Evolutionary conservation across 2,113 vertebrate genomes (phyloP).

Genomic region (Microtus oregoni): DNA sequence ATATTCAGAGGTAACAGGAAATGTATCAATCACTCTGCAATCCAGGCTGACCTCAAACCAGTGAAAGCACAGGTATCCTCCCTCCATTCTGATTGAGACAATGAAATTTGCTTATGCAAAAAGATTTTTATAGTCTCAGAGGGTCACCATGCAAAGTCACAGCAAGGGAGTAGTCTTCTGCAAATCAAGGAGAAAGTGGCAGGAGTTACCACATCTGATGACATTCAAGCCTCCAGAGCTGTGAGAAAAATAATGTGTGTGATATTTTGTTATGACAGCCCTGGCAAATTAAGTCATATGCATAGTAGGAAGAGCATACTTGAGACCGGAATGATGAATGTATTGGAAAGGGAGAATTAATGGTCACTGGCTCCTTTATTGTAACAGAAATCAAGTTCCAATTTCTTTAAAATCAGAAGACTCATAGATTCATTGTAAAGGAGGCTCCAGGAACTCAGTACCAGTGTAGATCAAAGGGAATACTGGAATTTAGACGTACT

Average conservation of each 20-base stretch:
- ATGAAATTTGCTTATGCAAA: background rate
- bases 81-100: background rate
- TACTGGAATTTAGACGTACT: background rate
- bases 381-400: background rate
- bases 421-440: too few species aligned
- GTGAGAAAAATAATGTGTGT: background rate
- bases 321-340: background rate
- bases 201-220: background rate
- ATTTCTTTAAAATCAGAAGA: background rate
- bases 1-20: too few species aligned
- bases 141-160: accelerated
- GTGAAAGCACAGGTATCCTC: background rate
- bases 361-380: background rate
- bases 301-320: background rate
- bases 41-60: background rate
- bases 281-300: background rate
- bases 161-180: background rate
- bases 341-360: background rate
- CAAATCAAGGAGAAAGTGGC: background rate
- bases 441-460: background rate
- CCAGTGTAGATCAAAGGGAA: background rate
- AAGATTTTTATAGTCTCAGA: background rate
- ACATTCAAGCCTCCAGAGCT: background rate
- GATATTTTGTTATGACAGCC: background rate
- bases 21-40: too few species aligned